These are phyloP conservation scores for Myotis brandtii DNA, from an alignment of 2,113 vertebrate genomes.

Conservation along the genomic window DNA sequence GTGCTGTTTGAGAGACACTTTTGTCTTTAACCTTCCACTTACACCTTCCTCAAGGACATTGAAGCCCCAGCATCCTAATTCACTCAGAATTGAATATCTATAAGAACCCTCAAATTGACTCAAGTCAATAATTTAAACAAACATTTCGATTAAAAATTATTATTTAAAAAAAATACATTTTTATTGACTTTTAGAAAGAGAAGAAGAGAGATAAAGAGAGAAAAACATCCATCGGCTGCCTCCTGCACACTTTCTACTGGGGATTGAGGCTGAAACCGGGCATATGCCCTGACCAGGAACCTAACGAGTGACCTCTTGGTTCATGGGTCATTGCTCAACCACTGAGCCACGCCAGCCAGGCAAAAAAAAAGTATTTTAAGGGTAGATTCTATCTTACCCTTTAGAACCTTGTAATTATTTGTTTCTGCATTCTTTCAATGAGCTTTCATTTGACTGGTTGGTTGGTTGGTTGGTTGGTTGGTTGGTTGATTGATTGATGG, in stretches of 20 bases:
- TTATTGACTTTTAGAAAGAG: too few species aligned
- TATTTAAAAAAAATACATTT: too few species aligned
- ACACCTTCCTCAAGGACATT: neutral
- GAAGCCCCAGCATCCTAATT: neutral
- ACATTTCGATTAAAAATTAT: neutral
- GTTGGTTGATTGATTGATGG: neutral
- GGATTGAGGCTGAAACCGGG: too few species aligned
- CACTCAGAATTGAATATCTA: neutral
- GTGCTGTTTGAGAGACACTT: neutral
- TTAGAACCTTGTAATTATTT: neutral
- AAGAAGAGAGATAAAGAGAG: too few species aligned
- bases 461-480: neutral
- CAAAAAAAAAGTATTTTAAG: neutral
- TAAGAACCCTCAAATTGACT: neutral
- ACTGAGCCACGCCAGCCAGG: too few species aligned
- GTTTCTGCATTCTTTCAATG: neutral
- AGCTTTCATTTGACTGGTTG: neutral
- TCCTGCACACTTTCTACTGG: too few species aligned
- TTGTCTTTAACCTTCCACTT: neutral
- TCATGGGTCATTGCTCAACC: too few species aligned
- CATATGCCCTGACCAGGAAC: too few species aligned
- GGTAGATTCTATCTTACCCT: neutral
- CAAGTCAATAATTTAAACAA: neutral
- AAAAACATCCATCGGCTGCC: too few species aligned
- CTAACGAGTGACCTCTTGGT: too few species aligned